phyloP scores from a whole-genome alignment of 2,113 vertebrate species.

The Sapayoa aenigma region DNA sequence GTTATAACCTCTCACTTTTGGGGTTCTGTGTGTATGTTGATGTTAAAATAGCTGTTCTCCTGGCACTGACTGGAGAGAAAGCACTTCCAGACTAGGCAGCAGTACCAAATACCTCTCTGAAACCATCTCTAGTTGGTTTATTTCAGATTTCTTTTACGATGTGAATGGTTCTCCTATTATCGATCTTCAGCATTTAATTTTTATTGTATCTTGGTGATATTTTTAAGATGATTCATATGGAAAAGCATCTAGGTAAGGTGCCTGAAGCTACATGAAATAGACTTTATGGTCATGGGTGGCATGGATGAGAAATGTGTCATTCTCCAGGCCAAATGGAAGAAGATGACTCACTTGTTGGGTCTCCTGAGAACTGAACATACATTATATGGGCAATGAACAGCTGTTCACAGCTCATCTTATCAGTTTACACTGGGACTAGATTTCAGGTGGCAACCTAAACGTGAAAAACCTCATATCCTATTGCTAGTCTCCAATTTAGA shows the following conservation, averaged over 20 bases:
- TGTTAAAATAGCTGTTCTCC: background rate
- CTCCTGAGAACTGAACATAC: background rate
- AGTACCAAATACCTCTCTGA: background rate
- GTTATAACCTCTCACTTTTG: background rate
- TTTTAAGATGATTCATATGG: background rate
- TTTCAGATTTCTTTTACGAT: background rate
- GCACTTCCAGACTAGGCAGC: background rate
- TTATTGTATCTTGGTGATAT: background rate
- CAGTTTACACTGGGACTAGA: background rate
- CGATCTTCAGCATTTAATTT: background rate
- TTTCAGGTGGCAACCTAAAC: background rate
- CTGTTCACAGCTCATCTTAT: background rate
- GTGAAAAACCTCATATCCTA: background rate
- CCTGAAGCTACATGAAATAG: background rate
- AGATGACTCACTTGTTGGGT: background rate
- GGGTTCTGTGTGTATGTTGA: background rate
- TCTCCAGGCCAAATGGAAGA: background rate
- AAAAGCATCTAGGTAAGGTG: background rate
- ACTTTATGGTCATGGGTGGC: background rate
- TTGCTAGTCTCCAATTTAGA: background rate
- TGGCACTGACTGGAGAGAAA: background rate
- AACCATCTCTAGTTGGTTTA: background rate
- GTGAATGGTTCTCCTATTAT: background rate
- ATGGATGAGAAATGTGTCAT: background rate
- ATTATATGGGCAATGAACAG: background rate